Evolutionary conservation across 2,797 vertebrate genomes (phyloP), one percentile per base, ranked within the genome.

Genomic region (Brotula barbata): DNA sequence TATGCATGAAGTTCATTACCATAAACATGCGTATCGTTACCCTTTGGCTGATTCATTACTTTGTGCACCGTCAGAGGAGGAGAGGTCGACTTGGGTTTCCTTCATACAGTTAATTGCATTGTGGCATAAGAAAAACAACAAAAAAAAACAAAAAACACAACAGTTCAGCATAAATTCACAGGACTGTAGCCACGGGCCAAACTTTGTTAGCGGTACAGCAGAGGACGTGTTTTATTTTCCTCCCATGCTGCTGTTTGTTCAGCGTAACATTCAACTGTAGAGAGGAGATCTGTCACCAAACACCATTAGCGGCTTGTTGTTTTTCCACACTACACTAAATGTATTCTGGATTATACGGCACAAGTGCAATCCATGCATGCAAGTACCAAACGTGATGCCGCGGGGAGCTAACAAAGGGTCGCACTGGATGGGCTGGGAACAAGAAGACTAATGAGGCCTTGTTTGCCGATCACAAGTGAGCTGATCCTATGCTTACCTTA

Each of bases 171-270:
- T n/a, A 57, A 13, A 69, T 56, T 59, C 51, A 57, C 42, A 50
- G 64, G 37, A 36, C 64, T 39, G 63, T 56, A 60, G 73, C 68
- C 54, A 65, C 1, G 0, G 55, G 75, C 57, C 58, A 67, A 23
- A 76, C 49, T 76, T 68, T 50, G 47, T 75, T 64, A 57, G 45
- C 58, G 60, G 55, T 41, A 58, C 33, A 75, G 63, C 60, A 61
- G 79, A 72, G 64, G 55, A 25, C 54, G 66, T 51, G 48, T 56
- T 67, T 54, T 78, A 68, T 78, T 81, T 72, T 52, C 67, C 63
- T 70, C 47, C 34, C 49, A 31, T n/a, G 17, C 41, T 53, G 11
- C n/a, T 58, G 57, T 72, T 39, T 64, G 59, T 31, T 72, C 40
- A 77, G 55, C 63, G 44, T 58, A 67, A 51, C 58, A 61, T 61